Evolutionary conservation across 1,140 invertebrate genomes (phyloP).

Genomic region (Sycophaga agraensis): DNA sequence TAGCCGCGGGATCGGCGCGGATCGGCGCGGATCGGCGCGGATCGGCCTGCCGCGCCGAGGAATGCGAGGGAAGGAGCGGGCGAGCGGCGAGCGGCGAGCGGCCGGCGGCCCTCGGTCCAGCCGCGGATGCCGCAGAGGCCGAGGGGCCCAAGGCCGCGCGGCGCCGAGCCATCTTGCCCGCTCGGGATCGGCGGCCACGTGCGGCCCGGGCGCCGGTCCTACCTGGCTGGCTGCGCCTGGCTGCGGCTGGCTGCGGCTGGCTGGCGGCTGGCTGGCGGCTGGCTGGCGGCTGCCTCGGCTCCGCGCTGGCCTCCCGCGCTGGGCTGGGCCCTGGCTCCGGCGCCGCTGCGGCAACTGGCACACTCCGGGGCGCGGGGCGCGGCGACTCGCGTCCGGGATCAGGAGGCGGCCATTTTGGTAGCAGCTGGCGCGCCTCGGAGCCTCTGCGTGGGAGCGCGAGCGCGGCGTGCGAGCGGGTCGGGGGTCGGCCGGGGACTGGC

Average conservation of each 20-base stretch:
- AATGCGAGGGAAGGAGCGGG: too few relatives aligned
- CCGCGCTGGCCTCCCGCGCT: background rate
- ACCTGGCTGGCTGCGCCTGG: too few relatives aligned
- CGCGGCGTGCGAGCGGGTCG: conserved; percentile 31
- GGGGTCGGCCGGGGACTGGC: conserved; percentile 28
- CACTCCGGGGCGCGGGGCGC: background rate
- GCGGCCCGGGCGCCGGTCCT: too few relatives aligned
- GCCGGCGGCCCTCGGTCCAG: background rate
- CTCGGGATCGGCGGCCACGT: too few relatives aligned
- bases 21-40: too few relatives aligned
- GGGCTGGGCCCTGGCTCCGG: too few relatives aligned
- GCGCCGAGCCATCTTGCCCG: too few relatives aligned
- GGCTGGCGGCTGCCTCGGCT: too few relatives aligned
- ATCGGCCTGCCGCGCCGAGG: too few relatives aligned
- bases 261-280: too few relatives aligned
- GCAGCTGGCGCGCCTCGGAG: conserved; percentile 35
- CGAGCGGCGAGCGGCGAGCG: background rate
- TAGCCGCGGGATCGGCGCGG: background rate
- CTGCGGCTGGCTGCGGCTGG: too few relatives aligned
- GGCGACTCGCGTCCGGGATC: conserved; percentile 8
- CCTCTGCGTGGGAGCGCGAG: conserved; percentile 40
- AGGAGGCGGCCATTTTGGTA: conserved; percentile 49
- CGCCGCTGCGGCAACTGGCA: too few relatives aligned
- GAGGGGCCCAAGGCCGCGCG: conserved; percentile 40
- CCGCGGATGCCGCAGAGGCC: conserved; percentile 21